Conservation (phyloP, 2,797 vertebrate genomes). For the Sciurus carolinensis region DNA sequence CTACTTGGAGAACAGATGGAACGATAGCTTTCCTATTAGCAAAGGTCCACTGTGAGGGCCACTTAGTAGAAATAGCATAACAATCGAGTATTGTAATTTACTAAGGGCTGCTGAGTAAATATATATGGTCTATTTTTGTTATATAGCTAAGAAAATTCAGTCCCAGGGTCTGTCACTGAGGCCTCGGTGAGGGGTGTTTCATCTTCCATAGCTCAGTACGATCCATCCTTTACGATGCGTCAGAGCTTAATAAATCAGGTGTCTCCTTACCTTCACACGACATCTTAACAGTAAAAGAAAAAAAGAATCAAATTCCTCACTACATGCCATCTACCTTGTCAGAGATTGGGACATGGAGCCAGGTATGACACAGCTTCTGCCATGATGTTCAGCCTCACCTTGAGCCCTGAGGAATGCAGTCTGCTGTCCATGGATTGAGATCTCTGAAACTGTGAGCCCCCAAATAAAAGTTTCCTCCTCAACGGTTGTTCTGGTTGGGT, state of each 20-base stretch:
- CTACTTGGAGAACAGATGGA: conserved; percentile 49
- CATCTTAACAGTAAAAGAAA: neutral
- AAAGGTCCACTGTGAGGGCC: neutral
- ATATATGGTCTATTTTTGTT: neutral
- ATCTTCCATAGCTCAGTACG: neutral
- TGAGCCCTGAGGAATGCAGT: too few species aligned
- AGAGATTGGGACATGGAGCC: neutral
- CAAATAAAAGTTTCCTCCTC: too few species aligned
- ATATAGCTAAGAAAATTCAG: neutral
- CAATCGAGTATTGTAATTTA: neutral
- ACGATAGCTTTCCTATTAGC: conserved; percentile 44
- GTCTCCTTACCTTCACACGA: neutral
- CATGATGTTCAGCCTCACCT: too few species aligned
- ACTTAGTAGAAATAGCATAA: neutral
- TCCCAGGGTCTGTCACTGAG: neutral
- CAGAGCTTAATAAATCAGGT: neutral
- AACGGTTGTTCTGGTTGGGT: too few species aligned
- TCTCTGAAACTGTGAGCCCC: too few species aligned
- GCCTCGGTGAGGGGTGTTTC: neutral
- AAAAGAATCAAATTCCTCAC: neutral
- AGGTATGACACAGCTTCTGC: neutral
- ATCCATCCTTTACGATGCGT: neutral
- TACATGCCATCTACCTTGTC: neutral
- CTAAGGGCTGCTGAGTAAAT: conserved; percentile 34
- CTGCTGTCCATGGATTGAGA: too few species aligned